Base-by-base conservation (phyloP, 2,113 vertebrate genomes). In the Python bivittatus region DNA sequence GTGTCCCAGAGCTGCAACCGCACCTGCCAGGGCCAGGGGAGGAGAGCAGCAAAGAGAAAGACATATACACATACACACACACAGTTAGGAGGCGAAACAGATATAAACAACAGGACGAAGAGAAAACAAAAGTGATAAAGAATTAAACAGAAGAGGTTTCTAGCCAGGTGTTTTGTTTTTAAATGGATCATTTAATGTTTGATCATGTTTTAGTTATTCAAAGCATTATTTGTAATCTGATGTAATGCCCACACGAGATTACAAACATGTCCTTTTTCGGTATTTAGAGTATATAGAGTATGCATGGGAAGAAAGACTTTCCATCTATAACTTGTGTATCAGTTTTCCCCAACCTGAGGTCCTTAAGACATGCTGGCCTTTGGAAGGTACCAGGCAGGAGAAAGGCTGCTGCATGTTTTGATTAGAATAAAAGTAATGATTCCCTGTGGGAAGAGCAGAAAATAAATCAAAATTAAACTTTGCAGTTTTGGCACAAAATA, bases 1-100 rank as follows among this genome's bases (percentile, higher is more conserved):
- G 99, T 99, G 97, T 99, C 98, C 99, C 99, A 99, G 86, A 99
- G 98, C 97, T 99, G 99, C 98, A 99, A 97, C 96, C 98, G 97
- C 92, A 99, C 98, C 99, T 99, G 97, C 93, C 0, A 0, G 42
- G 42, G 64, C 48, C 22, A 58, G 64, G 57, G 48, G 29, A 54
- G 57, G 64, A 92, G 72, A 85, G n/a, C 48, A 60, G 86, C 84
- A 92, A 85, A 88, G 25, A 57, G 60, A 54, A 17, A 86, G 22
- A 86, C 42, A 53, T 25, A 91, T 79, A 79, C 72, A 79, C 56
- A 72, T 57, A 92, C 56, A 92, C 88, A 93, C 54, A 92, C 20
- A 88, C 10, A n/a, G 54, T 92, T 86, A 86, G 88, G 86, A 90
- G 33, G 48, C 88, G 56, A 57, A 84, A 61, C 84, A 84, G 44